A percentile compares a stretch with the other conserved stretches of the same genome.
phyloP scores from a whole-genome alignment of 2,113 vertebrate genomes.

The Arenaria interpres region DNA sequence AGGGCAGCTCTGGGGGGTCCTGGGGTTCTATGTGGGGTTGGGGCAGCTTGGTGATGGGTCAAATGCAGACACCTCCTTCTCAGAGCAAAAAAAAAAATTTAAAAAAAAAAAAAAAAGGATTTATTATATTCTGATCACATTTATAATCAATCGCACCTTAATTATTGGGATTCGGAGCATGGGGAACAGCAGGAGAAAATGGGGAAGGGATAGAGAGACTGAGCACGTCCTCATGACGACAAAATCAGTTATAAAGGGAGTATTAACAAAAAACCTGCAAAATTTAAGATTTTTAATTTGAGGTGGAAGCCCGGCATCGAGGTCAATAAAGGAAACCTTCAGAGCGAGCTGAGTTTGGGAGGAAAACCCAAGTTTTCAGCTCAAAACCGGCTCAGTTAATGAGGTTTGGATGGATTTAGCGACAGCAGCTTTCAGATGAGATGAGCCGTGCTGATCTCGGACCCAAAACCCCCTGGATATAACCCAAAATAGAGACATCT shows the following conservation, averaged over 20 bases:
- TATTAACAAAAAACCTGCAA: not conserved
- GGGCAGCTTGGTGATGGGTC: not conserved
- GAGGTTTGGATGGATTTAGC: not conserved
- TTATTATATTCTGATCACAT: not conserved
- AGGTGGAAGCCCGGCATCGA: not conserved
- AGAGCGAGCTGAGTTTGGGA: not conserved
- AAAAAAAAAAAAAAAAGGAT: not conserved
- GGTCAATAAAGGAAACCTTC: not conserved
- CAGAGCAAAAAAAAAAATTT: not conserved
- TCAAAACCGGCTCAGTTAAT: not conserved
- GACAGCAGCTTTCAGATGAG: not conserved
- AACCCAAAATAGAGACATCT: not conserved
- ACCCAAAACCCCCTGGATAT: not conserved
- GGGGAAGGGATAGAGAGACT: accelerated
- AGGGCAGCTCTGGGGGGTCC: not conserved
- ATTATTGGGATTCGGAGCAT: accelerated
- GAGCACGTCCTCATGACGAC: not conserved
- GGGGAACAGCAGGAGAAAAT: not conserved
- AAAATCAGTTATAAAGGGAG: not conserved
- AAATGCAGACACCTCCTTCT: not conserved
- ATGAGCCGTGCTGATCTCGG: accelerated
- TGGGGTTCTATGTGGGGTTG: not conserved
- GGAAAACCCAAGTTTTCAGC: not conserved
- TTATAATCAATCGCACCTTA: not conserved
- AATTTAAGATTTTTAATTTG: not conserved